These are phyloP conservation scores for Emesis russula DNA, from an alignment of 2,888 invertebrate species.

Conservation along the genomic window DNA sequence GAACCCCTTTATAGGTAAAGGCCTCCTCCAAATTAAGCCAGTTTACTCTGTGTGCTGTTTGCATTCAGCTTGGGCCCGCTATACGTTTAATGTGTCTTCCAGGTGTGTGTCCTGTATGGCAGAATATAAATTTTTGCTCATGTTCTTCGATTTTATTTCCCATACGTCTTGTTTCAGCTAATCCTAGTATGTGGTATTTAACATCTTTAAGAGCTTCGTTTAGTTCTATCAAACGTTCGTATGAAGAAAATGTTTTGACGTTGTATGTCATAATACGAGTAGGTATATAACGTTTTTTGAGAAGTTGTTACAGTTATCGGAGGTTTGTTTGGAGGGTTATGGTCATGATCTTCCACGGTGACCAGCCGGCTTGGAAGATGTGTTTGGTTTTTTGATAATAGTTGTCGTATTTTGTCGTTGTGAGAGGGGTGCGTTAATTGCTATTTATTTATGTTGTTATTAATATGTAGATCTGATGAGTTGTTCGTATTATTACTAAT, in stretches of 20 bases:
- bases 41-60: too few species aligned
- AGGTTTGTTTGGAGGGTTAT: neutral
- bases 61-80: too few species aligned
- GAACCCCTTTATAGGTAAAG: too few species aligned
- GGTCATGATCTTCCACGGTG: neutral
- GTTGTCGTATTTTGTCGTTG: neutral
- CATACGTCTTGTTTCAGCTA: neutral
- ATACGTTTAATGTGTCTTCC: neutral
- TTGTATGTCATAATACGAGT: too few species aligned
- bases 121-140: neutral
- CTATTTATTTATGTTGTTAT: neutral
- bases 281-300: too few species aligned
- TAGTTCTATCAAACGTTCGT: neutral
- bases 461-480: neutral
- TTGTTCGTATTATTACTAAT: neutral
- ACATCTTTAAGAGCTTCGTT: neutral
- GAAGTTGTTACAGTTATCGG: neutral
- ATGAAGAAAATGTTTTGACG: too few species aligned
- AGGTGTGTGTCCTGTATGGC: constrained; percentile 2
- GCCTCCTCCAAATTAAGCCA: too few species aligned
- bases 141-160: neutral
- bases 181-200: neutral
- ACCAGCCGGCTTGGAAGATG: constrained; percentile 1
- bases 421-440: neutral
- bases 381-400: neutral